phyloP scores from a whole-genome alignment of 2,888 invertebrate species.

The Parnassius mnemosyne region DNA sequence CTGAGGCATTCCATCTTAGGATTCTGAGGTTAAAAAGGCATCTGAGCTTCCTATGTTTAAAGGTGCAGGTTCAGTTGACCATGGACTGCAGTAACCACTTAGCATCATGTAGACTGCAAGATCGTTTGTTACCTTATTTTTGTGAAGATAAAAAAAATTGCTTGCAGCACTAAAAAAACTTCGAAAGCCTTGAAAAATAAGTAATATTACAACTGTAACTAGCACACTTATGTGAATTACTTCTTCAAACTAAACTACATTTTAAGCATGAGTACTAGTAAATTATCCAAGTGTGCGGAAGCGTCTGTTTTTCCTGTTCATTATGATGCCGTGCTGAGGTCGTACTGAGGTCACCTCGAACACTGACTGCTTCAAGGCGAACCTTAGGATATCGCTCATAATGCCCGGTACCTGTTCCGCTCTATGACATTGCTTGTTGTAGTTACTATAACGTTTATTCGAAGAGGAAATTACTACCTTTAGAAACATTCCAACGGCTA shows the following conservation, averaged over 20 bases:
- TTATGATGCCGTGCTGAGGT: slow-evolving; percentile 34
- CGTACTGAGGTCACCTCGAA: slow-evolving; percentile 33
- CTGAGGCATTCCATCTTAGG: too few relatives aligned
- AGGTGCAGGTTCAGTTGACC: too few relatives aligned
- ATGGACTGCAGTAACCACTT: too few relatives aligned
- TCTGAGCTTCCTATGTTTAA: too few relatives aligned
- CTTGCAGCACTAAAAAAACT: too few relatives aligned
- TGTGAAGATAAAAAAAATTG: too few relatives aligned
- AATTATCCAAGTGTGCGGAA: slow-evolving; percentile 39
- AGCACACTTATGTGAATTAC: background rate
- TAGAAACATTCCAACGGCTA: slow-evolving; percentile 17
- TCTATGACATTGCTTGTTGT: slow-evolving; percentile 27
- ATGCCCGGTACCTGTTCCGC: slow-evolving; percentile 25
- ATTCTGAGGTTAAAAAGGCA: too few relatives aligned
- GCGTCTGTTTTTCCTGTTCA: slow-evolving; percentile 40
- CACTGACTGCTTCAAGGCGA: slow-evolving; percentile 30
- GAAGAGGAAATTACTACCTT: slow-evolving; percentile 23
- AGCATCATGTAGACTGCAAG: too few relatives aligned
- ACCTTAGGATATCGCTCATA: slow-evolving; percentile 28
- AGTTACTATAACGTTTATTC: slow-evolving; percentile 14
- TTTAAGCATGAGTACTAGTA: slow-evolving; percentile 3
- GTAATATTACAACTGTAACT: background rate
- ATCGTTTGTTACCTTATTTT: too few relatives aligned
- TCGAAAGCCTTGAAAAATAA: too few relatives aligned
- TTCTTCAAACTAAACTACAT: slow-evolving; percentile 4